Percentiles rank a stretch among this genome's conserved stretches.
These are phyloP conservation scores for Heliothis subflexa DNA, from an alignment of 1,140 invertebrate genomes.

Conservation along the genomic window DNA sequence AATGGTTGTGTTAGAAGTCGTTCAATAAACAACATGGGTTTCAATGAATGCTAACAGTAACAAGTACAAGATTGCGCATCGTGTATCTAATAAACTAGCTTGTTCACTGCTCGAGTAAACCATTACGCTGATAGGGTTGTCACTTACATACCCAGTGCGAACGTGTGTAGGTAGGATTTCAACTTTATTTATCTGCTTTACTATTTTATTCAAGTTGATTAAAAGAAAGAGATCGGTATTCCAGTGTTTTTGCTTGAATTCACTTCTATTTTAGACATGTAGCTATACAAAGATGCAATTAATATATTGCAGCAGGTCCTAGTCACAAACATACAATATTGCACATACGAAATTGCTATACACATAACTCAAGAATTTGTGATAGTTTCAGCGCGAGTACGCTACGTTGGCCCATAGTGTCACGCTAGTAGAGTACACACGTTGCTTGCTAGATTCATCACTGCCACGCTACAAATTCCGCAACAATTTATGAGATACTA, in stretches of 20 bases:
- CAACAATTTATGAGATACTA: slow-evolving; percentile 39
- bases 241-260: no score
- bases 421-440: slow-evolving; percentile 1
- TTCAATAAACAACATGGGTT: slow-evolving; percentile 39
- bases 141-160: not conserved
- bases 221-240: no score
- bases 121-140: slow-evolving; percentile 39
- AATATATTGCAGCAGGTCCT: no score
- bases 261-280: no score
- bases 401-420: slow-evolving; percentile 29
- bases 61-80: slow-evolving; percentile 50
- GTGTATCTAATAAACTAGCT: slow-evolving; percentile 55
- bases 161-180: not conserved
- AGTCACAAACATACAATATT: not conserved
- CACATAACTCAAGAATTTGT: slow-evolving; percentile 7
- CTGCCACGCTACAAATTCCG: slow-evolving; percentile 43
- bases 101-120: slow-evolving; percentile 48
- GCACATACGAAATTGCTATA: no score
- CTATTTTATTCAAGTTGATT: no score
- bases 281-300: no score
- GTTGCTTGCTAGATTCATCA: slow-evolving; percentile 42
- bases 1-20: not conserved
- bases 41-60: slow-evolving; percentile 42
- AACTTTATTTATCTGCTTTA: no score
- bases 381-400: not conserved